Conservation (phyloP, 2,113 vertebrate genomes). For the Brevimyrus niger region DNA sequence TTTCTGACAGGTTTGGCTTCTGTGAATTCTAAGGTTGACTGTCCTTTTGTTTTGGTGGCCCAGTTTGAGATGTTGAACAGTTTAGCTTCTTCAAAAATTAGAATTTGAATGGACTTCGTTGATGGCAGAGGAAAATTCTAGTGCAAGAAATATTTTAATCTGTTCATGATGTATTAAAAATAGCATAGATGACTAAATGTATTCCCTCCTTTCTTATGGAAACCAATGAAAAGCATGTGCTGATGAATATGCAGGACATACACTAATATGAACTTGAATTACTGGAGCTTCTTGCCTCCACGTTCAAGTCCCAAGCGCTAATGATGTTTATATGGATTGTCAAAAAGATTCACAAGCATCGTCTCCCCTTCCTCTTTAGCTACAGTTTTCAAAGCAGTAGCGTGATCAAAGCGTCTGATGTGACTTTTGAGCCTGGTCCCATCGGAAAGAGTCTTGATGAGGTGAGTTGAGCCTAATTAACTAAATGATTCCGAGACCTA, state of each 20-base stretch:
- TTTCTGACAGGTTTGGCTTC: not conserved
- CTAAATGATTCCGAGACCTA: not conserved
- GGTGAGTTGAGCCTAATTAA: slow-evolving; percentile 41
- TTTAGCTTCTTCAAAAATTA: not conserved
- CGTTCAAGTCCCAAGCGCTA: not conserved
- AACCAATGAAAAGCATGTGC: not conserved
- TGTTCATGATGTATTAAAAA: not conserved
- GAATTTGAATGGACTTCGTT: not conserved
- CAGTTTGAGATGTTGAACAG: not conserved
- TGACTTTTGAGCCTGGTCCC: slow-evolving; percentile 60
- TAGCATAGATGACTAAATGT: not conserved
- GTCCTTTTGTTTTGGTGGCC: not conserved
- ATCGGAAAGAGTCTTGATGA: slow-evolving; percentile 33
- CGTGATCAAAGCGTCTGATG: slow-evolving; percentile 55
- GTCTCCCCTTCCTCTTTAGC: slow-evolving; percentile 47
- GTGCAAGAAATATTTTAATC: not conserved
- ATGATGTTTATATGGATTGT: not conserved
- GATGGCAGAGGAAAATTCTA: not conserved
- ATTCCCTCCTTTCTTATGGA: not conserved
- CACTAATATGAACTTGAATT: not conserved
- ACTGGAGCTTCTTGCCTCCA: not conserved
- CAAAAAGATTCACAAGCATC: not conserved
- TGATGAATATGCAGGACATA: not conserved
- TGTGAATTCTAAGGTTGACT: not conserved
- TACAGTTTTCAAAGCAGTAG: slow-evolving; percentile 65